phyloP scores from a whole-genome alignment of 2,888 invertebrate species.

The Tuberolachnus salignus region DNA sequence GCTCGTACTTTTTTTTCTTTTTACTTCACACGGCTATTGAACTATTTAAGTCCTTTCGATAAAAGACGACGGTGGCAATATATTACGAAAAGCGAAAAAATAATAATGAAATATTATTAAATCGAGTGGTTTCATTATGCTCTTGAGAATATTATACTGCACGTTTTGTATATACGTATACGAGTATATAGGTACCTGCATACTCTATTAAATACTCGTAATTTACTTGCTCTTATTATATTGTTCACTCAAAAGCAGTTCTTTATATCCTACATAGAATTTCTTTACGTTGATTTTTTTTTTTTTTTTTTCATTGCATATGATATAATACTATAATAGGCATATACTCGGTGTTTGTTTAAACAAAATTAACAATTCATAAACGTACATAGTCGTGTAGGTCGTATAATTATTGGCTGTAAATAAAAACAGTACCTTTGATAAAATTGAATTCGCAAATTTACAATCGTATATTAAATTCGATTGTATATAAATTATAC shows the following conservation, averaged over 20 bases:
- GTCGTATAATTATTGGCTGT: not conserved
- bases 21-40: too few relatives aligned
- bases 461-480: not conserved
- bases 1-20: too few relatives aligned
- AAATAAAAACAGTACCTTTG: not conserved
- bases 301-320: not conserved
- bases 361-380: not conserved
- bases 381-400: not conserved
- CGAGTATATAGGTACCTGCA: too few relatives aligned
- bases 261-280: not conserved
- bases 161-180: not conserved
- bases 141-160: not conserved
- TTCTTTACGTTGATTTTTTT: not conserved
- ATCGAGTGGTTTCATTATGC: not conserved
- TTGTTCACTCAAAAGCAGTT: not conserved
- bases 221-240: not conserved
- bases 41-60: not conserved
- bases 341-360: not conserved
- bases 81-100: not conserved
- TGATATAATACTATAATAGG: not conserved
- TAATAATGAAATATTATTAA: not conserved
- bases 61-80: not conserved
- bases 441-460: not conserved
- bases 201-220: not conserved
- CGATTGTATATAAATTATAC: not conserved